Conservation (phyloP, 2,797 vertebrate species). For the Apogon hyalosoma region DNA sequence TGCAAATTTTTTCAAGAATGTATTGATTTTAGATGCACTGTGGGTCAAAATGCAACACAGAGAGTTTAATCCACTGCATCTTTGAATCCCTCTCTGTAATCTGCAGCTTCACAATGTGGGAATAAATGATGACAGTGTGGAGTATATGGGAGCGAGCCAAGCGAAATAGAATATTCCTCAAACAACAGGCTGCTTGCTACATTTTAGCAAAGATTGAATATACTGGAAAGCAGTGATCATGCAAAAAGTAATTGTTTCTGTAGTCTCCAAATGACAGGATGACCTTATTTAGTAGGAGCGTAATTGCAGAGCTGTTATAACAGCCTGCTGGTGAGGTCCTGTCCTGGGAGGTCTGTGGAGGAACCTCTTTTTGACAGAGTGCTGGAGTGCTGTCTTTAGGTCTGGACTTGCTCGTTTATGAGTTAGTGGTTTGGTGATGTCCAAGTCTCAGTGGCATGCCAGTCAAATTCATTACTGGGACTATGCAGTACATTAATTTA, state of each 20-base stretch:
- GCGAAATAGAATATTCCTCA: background rate
- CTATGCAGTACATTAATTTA: conserved; percentile 37
- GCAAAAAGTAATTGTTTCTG: conserved; percentile 44
- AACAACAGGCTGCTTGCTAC: conserved; percentile 5
- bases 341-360: conserved; percentile 71
- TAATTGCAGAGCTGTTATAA: conserved; percentile 69
- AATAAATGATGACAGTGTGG: conserved; percentile 23
- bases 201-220: conserved; percentile 33
- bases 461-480: conserved; percentile 43
- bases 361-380: conserved; percentile 44
- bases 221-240: conserved; percentile 9
- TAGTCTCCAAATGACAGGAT: conserved; percentile 56
- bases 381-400: conserved; percentile 47
- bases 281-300: conserved; percentile 55
- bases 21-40: background rate
- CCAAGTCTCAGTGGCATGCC: conserved; percentile 29
- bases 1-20: background rate
- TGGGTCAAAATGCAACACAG: background rate
- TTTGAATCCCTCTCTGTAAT: conserved; percentile 13
- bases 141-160: conserved; percentile 17
- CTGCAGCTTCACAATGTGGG: conserved; percentile 1
- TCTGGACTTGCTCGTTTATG: conserved; percentile 45
- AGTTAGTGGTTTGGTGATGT: conserved; percentile 63
- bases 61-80: background rate
- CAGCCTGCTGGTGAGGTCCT: conserved; percentile 61